These are phyloP conservation scores for Akabosia matsudoensis DNA, from an alignment of 1,140 invertebrate genomes.

Conservation along the genomic window DNA sequence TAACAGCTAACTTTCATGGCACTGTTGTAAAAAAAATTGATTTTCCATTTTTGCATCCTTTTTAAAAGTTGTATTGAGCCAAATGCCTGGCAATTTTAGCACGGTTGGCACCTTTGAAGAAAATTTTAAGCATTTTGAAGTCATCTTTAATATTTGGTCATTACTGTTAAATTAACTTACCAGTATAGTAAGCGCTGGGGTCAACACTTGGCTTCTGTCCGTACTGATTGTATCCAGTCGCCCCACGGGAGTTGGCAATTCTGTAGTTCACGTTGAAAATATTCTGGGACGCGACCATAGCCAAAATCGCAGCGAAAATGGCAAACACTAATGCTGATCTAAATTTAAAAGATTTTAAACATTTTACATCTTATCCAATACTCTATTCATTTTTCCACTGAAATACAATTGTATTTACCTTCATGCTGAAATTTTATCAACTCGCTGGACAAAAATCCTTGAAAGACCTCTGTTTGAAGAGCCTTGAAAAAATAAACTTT, in stretches of 20 bases:
- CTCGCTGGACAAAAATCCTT: no score
- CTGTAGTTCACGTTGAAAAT: slow-evolving; percentile 11
- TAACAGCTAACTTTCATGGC: neutral
- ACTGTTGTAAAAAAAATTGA: neutral
- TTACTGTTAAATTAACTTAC: no score
- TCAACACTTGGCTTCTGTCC: no score
- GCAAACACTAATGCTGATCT: neutral
- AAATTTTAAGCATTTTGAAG: no score
- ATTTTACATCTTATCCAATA: no score
- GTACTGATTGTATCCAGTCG: neutral
- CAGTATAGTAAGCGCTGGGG: slow-evolving; percentile 21
- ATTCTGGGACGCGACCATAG: neutral
- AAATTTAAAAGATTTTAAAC: neutral
- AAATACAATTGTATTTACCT: no score
- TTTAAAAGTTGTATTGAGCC: slow-evolving; percentile 17
- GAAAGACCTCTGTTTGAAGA: no score
- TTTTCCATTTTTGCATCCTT: neutral
- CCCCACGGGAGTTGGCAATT: neutral
- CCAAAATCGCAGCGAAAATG: neutral
- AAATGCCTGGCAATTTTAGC: slow-evolving; percentile 18
- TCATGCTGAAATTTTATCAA: no score
- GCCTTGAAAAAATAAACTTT: no score
- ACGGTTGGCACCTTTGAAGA: slow-evolving; percentile 22
- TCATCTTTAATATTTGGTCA: no score
- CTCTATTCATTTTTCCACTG: no score